Evolutionary conservation across 2,888 invertebrate genomes (phyloP), one percentile per base, ranked within the genome.

Genomic region (Desoria tigrina): DNA sequence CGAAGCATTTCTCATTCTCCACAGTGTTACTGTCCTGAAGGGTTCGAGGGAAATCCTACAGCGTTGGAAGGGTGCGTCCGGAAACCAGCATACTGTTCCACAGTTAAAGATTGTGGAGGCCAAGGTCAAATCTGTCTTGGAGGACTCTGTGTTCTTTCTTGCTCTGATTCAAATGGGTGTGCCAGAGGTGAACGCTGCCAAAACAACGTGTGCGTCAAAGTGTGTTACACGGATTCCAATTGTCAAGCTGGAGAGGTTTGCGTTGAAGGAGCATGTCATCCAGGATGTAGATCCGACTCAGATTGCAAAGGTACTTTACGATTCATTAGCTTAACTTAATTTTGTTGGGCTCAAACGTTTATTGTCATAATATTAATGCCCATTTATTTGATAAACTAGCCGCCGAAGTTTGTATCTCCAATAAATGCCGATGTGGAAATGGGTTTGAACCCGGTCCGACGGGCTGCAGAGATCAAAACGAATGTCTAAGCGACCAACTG

Each of bases 201-300:
- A 75, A 88, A 85, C 72, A 77, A 77, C 56, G 84, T 88, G 71
- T 94, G 93, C 77, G 85, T 88, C 23, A 93, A 92, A 82, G 86
- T 93, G 39, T 94, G 94, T 79, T 92, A 92, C 78, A 88, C 90
- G 11, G 92, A 92, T 79, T 91, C 90, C 77, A 94, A 94, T 78
- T 94, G 94, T 77, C 83, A 93, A 76, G 89, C 90, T 1, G 94
- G 94, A 56, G 94, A 94, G 82, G 87, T 94, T 65, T 94, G 94
- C 76, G 86, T 86, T 72, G 86, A 87, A 68, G 92, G 93, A 60
- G 84, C 87, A 49, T 94, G 94, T 78, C 86, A 89, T 77, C 85
- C 88, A 2, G 94, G 94, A 6, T 94, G 94, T 78, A 86, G 88
- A 67, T 84, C 86, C 0, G 90, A 92, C 78, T 72, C 72, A 27